Evolutionary conservation across 2,888 invertebrate genomes (phyloP).

Genomic region (Lissonota sp.): DNA sequence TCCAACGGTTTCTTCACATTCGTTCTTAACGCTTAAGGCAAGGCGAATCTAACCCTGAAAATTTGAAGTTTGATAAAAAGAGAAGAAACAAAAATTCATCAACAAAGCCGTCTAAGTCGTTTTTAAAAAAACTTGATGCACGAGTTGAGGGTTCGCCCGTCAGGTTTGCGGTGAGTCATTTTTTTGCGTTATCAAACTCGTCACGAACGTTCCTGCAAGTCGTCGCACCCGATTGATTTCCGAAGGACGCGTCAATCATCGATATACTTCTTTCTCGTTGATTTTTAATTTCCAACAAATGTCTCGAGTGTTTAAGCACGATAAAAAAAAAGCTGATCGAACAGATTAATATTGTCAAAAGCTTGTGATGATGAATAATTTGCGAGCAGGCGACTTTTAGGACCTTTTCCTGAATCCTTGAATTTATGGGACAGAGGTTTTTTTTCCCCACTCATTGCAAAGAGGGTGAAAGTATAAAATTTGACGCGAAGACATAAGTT

Average conservation of each 20-base stretch:
- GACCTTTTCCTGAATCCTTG: too few relatives aligned
- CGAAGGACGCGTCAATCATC: conserved; percentile 15
- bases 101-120: neutral
- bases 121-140: conserved; percentile 17
- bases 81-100: neutral
- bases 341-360: conserved; percentile 70
- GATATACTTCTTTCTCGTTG: conserved; percentile 6
- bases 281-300: neutral
- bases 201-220: conserved; percentile 7
- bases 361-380: too few relatives aligned
- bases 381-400: too few relatives aligned
- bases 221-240: conserved; percentile 35
- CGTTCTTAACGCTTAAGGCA: neutral
- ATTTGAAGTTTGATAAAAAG: neutral
- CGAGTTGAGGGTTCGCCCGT: neutral
- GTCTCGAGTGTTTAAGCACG: neutral
- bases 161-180: conserved; percentile 39
- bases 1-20: conserved; percentile 15
- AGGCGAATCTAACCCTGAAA: neutral
- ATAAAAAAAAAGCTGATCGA: conserved; percentile 72
- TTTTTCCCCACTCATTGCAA: too few relatives aligned
- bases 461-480: too few relatives aligned
- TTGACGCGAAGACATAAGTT: too few relatives aligned
- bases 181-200: conserved; percentile 26
- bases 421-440: too few relatives aligned